A percentile compares a stretch with the other conserved stretches of the same genome.
Conservation (phyloP, 2,797 vertebrate species). For the Gambusia yucatana region DNA sequence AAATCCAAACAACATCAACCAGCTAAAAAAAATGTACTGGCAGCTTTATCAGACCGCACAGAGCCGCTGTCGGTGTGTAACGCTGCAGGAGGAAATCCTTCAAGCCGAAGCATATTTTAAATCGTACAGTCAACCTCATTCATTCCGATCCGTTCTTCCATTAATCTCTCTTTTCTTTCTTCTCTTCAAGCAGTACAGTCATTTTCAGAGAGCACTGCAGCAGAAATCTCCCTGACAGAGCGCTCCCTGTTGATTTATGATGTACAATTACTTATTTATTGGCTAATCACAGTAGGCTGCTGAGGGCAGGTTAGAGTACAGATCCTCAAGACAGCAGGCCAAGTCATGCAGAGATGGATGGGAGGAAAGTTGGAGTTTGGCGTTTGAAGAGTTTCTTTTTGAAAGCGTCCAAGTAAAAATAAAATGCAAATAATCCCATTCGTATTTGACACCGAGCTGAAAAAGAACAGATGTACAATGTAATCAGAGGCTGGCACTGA, state of each 20-base stretch:
- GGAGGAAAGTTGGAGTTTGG: neutral
- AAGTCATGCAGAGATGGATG: slow-evolving; percentile 25
- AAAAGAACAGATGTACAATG: slow-evolving; percentile 1
- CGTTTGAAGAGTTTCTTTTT: neutral
- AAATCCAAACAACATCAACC: slow-evolving; percentile 22
- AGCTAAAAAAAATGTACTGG: slow-evolving; percentile 14
- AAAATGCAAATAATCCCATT: neutral
- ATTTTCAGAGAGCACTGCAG: slow-evolving; percentile 53
- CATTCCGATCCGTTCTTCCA: slow-evolving; percentile 26
- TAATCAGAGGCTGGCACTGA: neutral
- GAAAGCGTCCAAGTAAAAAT: neutral
- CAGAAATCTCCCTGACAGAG: slow-evolving; percentile 53
- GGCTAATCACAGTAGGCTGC: slow-evolving; percentile 59
- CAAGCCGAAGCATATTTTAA: slow-evolving; percentile 48
- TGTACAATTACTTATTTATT: slow-evolving; percentile 66
- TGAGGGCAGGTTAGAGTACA: slow-evolving; percentile 47
- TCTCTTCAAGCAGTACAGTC: slow-evolving; percentile 33
- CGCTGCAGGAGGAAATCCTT: slow-evolving; percentile 16
- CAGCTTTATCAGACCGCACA: slow-evolving; percentile 37
- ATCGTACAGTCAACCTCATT: slow-evolving; percentile 26
- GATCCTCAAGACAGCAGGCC: slow-evolving; percentile 32
- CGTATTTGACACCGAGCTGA: neutral
- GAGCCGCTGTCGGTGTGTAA: slow-evolving; percentile 21
- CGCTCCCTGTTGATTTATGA: slow-evolving; percentile 68
- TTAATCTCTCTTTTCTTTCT: slow-evolving; percentile 44